Conservation (phyloP, 2,797 vertebrate species). For the Sebastes minor region DNA sequence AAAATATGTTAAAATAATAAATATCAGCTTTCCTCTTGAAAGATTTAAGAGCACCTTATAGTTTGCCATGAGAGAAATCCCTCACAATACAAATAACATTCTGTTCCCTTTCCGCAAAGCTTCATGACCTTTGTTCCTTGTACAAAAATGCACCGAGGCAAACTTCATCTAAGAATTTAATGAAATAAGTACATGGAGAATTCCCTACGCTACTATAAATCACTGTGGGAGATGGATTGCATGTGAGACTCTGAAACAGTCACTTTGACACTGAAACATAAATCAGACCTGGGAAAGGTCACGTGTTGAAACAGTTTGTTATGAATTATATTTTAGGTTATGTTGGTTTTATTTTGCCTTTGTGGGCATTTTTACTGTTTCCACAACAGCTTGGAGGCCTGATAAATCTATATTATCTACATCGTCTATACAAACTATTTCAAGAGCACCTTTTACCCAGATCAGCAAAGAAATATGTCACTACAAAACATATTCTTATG, state of each 20-base stretch:
- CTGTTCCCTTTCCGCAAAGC: constrained; percentile 51
- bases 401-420: constrained; percentile 7
- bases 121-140: constrained; percentile 43
- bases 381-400: background rate
- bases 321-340: constrained; percentile 10
- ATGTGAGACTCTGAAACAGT: constrained; percentile 58
- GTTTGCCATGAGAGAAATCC: constrained; percentile 43
- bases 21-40: constrained; percentile 24
- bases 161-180: constrained; percentile 65
- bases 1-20: constrained; percentile 6
- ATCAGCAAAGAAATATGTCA: constrained; percentile 31
- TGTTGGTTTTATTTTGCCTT: constrained; percentile 21
- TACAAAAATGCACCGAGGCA: constrained; percentile 63
- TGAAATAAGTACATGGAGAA: constrained; percentile 61
- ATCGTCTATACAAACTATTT: constrained; percentile 32
- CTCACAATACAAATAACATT: constrained; percentile 49
- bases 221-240: constrained; percentile 52
- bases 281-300: constrained; percentile 55
- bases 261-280: constrained; percentile 56
- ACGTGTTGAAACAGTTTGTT: constrained; percentile 36
- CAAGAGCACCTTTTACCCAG: constrained; percentile 37
- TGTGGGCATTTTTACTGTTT: constrained; percentile 5
- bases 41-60: constrained; percentile 54
- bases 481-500: constrained; percentile 36
- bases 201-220: constrained; percentile 59